Evolutionary conservation across 2,113 vertebrate genomes (phyloP), one percentile per base, ranked within the genome.

Genomic region (Lepus europaeus): DNA sequence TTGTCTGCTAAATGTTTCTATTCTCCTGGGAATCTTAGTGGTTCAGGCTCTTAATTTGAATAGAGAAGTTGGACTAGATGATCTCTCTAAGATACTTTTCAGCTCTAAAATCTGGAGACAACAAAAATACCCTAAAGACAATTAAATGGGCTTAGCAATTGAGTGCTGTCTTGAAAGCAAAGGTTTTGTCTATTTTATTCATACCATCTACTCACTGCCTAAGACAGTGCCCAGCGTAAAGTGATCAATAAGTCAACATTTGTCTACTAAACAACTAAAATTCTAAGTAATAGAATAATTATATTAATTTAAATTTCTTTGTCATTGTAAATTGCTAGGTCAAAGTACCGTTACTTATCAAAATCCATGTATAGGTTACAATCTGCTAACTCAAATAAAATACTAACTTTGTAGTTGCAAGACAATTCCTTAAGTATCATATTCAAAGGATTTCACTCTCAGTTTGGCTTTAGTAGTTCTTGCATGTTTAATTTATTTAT

Each of bases 81-180:
- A 84, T 91, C 53, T 45, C 14, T 80, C n/a, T 90, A 87, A 93
- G n/a, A 69, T 13, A 80, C 29, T 94, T 94, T 83, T 51, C 33
- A 87, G 59, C 53, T 97, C 76, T 93, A 91, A 91, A 86, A 82
- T 89, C 88, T 2, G 1, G 20, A 92, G 81, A 89, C 20, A 91
- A 85, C 59, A 49, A 97, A 93, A 91, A 86, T 83, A 81, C 14
- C 59, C 77, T 84, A 72, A 93, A 92, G 78, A 89, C 92, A 94
- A 91, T 66, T 79, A 83, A 97, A 95, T 76, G 33, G 6, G 11
- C 90, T 93, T 88, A 92, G 68, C 87, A 87, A 95, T 25, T 63
- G 45, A 91, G 13, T 89, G 36, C 22, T 85, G 63, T 81, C 61
- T 82, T 92, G n/a, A 92, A 77, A 92, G 72, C 72, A 87, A 93